Evolutionary conservation across 2,113 vertebrate species (phyloP).

Genomic region (Muscicapa adusta): DNA sequence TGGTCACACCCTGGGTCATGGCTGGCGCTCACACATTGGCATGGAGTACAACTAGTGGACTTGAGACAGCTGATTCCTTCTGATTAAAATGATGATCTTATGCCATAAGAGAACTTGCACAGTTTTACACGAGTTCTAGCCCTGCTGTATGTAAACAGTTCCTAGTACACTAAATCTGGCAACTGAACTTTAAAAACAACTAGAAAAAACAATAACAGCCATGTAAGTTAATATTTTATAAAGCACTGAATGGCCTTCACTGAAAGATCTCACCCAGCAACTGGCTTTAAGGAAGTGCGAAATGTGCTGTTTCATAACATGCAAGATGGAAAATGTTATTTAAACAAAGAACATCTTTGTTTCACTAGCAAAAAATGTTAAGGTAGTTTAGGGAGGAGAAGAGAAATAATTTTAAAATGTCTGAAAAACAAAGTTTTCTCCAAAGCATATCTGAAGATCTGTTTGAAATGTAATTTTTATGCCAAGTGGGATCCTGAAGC

Average conservation of each 20-base stretch:
- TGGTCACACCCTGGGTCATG: neutral
- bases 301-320: conserved; percentile 44
- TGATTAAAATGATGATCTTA: neutral
- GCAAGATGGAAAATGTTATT: neutral
- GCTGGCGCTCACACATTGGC: neutral
- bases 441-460: neutral
- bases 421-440: conserved; percentile 23
- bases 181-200: neutral
- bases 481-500: conserved; percentile 17
- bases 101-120: neutral
- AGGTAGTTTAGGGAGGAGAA: neutral
- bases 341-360: conserved; percentile 39
- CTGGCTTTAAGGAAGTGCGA: neutral
- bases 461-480: conserved; percentile 22
- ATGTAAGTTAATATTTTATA: neutral
- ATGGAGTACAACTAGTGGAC: neutral
- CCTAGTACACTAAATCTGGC: neutral
- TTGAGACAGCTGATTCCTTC: neutral
- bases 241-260: neutral
- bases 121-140: neutral
- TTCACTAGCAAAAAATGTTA: neutral
- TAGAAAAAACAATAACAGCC: neutral
- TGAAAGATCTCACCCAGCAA: conserved; percentile 20
- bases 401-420: neutral
- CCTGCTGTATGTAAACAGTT: neutral